Percentiles rank a stretch among this genome's conserved stretches.
phyloP scores from a whole-genome alignment of 2,797 vertebrate species.

The Cygnus olor region DNA sequence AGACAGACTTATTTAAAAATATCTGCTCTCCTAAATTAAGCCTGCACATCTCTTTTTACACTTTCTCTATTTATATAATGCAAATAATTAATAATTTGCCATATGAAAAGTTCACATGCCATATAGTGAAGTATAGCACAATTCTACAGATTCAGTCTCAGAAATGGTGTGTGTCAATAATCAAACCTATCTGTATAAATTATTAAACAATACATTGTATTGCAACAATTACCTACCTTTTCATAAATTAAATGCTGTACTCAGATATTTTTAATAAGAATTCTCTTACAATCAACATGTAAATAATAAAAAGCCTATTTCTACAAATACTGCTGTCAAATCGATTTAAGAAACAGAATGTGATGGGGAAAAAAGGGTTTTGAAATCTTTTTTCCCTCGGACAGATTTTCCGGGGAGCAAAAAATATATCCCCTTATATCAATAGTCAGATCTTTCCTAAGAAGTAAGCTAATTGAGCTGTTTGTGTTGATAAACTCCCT shows the following conservation, averaged over 20 bases:
- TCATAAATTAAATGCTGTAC: neutral
- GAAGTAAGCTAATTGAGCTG: constrained; percentile 95
- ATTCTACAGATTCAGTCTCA: neutral
- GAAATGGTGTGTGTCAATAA: constrained; percentile 18
- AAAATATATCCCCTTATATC: constrained; percentile 81
- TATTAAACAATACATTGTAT: neutral
- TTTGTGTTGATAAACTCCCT: constrained; percentile 95
- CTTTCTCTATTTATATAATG: neutral
- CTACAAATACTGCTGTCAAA: constrained; percentile 47
- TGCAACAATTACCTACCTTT: neutral
- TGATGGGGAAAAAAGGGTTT: neutral
- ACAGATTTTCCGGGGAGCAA: constrained; percentile 64
- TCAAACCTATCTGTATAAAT: constrained; percentile 24
- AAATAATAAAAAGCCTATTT: constrained; percentile 14
- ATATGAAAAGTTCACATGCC: constrained; percentile 10
- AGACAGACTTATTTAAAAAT: neutral
- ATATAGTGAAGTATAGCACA: neutral
- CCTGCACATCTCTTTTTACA: neutral
- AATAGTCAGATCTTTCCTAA: constrained; percentile 91
- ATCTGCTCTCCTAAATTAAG: neutral
- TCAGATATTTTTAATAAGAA: constrained; percentile 18
- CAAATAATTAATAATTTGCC: neutral
- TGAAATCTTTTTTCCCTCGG: constrained; percentile 1
- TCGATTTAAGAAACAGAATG: constrained; percentile 52
- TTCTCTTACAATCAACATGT: constrained; percentile 3